Conservation (phyloP, 2,113 vertebrate species). For the Hypocryptadius cinnamomeus region DNA sequence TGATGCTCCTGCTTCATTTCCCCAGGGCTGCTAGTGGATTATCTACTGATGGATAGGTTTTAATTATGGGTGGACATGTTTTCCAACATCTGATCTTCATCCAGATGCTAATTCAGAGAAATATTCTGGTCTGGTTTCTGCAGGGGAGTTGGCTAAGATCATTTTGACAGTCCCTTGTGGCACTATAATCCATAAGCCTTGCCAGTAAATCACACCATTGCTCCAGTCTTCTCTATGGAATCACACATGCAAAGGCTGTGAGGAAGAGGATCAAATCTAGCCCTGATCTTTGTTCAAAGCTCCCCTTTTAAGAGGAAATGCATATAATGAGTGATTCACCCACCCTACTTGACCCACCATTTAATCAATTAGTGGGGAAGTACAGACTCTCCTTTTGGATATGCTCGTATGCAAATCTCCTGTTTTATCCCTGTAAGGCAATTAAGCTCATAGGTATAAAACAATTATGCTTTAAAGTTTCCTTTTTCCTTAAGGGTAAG, state of each 20-base stretch:
- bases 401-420: not conserved
- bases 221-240: not conserved
- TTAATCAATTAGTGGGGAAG: not conserved
- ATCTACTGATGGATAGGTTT: not conserved
- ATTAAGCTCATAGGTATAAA: not conserved
- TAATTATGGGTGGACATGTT: not conserved
- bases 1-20: not conserved
- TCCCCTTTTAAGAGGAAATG: not conserved
- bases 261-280: not conserved
- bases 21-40: not conserved
- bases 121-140: not conserved
- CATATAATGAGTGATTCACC: not conserved
- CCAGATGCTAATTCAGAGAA: constrained; percentile 1
- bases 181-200: not conserved
- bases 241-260: not conserved
- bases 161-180: not conserved
- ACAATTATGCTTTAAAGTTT: not conserved
- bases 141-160: not conserved
- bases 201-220: not conserved
- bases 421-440: not conserved
- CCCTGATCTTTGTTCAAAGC: not conserved
- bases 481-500: not conserved
- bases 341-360: not conserved
- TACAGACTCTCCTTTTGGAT: not conserved
- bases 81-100: not conserved